A percentile compares a stretch with the other conserved stretches of the same genome.
Evolutionary conservation across 2,888 invertebrate genomes (phyloP).

Genomic region (Heteromurus nitidus): DNA sequence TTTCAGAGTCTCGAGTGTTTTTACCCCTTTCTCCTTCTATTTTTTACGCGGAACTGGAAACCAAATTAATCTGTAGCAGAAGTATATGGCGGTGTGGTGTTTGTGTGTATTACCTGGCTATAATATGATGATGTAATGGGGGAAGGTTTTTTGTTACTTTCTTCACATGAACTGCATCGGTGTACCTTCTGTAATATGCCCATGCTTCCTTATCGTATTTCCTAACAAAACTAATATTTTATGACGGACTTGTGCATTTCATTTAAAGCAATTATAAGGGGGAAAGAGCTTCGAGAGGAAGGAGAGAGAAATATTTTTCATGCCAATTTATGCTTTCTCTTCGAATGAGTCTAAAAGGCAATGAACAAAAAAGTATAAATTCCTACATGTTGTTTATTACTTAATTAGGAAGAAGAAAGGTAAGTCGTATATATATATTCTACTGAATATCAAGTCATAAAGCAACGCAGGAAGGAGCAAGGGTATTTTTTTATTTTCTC

Average conservation of each 20-base stretch:
- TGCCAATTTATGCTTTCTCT: too few relatives aligned
- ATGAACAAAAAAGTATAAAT: too few relatives aligned
- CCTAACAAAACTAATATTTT: constrained; percentile 16
- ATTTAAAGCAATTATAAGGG: constrained; percentile 53
- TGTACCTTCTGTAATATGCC: too few relatives aligned
- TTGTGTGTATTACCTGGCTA: constrained; percentile 24
- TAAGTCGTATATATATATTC: too few relatives aligned
- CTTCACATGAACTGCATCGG: not conserved
- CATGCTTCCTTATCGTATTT: constrained; percentile 7
- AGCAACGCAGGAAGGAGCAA: not conserved
- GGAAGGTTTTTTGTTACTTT: not conserved
- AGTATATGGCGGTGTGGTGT: constrained; percentile 2
- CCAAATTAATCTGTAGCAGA: constrained; percentile 41
- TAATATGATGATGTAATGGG: constrained; percentile 35
- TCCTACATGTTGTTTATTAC: too few relatives aligned
- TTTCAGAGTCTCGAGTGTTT: not conserved
- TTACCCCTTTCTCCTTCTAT: too few relatives aligned
- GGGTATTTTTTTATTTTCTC: too few relatives aligned
- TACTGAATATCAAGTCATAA: too few relatives aligned
- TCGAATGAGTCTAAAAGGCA: too few relatives aligned
- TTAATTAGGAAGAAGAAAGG: too few relatives aligned
- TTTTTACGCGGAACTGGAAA: constrained; percentile 11
- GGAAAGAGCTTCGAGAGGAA: not conserved
- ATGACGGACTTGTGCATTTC: constrained; percentile 48
- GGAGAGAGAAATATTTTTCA: not conserved